These are phyloP conservation scores for Phoebastria nigripes DNA, from an alignment of 2,797 vertebrate genomes.

Conservation along the genomic window DNA sequence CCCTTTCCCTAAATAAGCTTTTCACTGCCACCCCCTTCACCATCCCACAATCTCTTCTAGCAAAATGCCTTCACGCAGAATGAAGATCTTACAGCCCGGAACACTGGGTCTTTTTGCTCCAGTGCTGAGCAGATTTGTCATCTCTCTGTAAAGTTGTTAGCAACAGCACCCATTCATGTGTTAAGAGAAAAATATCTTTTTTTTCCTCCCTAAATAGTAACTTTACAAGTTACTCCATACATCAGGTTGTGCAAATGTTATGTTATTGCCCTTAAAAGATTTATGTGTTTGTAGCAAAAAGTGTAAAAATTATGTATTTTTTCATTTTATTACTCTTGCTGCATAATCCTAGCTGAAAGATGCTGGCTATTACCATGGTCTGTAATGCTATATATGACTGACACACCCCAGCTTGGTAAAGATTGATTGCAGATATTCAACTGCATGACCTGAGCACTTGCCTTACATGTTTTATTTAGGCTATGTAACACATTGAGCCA, in stretches of 20 bases:
- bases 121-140: neutral
- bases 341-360: conserved; percentile 31
- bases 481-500: conserved; percentile 34
- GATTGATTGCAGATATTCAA: conserved; percentile 52
- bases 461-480: conserved; percentile 56
- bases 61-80: neutral
- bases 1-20: neutral
- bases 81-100: neutral
- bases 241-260: conserved; percentile 3
- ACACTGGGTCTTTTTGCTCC: neutral
- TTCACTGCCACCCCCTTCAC: neutral
- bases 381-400: conserved; percentile 27
- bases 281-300: conserved; percentile 25
- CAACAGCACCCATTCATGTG: neutral
- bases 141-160: neutral
- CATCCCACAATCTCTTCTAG: neutral
- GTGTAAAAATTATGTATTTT: conserved; percentile 39
- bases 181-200: neutral
- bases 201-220: neutral
- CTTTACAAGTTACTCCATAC: neutral
- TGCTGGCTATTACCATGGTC: neutral
- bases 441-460: conserved; percentile 3
- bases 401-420: conserved; percentile 14
- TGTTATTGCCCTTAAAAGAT: neutral
- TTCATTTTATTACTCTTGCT: conserved; percentile 50